These are phyloP conservation scores for Choloepus hoffmanni DNA, from an alignment of 2,113 vertebrate genomes.

Conservation along the genomic window DNA sequence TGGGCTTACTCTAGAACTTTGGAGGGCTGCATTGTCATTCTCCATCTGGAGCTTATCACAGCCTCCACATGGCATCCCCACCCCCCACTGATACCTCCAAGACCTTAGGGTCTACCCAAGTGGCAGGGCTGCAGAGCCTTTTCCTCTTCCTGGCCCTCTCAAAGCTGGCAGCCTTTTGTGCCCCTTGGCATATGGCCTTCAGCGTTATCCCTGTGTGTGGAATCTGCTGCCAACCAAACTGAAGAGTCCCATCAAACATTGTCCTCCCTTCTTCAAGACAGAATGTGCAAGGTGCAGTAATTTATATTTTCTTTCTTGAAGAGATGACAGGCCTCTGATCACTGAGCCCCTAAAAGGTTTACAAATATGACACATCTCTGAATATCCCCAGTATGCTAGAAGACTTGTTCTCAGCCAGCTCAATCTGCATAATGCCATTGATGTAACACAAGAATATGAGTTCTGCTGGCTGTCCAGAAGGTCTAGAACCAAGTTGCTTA, in stretches of 20 bases:
- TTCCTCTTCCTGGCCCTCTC: not conserved
- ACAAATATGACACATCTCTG: not conserved
- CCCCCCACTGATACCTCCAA: not conserved
- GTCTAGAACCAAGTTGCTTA: not conserved
- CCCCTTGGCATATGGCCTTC: not conserved
- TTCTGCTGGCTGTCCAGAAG: not conserved
- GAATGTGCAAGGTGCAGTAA: not conserved
- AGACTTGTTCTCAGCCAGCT: not conserved
- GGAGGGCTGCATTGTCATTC: not conserved
- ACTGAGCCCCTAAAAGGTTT: not conserved
- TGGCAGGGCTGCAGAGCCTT: not conserved
- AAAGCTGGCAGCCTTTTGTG: not conserved
- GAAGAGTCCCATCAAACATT: not conserved
- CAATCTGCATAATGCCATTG: not conserved
- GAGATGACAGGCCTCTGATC: not conserved
- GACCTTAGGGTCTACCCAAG: not conserved
- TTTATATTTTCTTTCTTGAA: not conserved
- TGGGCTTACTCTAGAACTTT: not conserved
- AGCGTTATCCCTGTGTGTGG: not conserved
- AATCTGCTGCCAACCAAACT: not conserved
- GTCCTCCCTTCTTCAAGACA: not conserved
- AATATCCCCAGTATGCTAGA: not conserved
- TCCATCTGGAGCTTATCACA: not conserved
- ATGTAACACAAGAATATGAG: not conserved
- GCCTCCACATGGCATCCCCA: not conserved